phyloP scores from a whole-genome alignment of 1,140 invertebrate species.

The Drosophila punjabiensis region DNA sequence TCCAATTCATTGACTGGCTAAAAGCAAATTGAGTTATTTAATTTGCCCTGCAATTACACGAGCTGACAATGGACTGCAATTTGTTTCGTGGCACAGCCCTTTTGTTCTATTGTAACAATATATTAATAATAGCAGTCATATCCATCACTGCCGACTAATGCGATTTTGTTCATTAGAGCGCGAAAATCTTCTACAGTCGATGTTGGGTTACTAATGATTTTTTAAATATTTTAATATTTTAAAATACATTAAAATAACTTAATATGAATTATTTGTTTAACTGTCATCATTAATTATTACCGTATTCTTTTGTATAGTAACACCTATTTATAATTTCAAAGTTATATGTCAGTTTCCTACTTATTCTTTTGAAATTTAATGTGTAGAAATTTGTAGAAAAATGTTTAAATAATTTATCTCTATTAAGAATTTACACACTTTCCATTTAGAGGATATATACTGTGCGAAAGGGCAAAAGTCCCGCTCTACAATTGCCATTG shows the following conservation, averaged over 20 bases:
- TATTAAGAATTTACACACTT: neutral
- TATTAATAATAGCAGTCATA: constrained; percentile 31
- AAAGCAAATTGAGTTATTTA: constrained; percentile 59
- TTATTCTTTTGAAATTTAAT: neutral
- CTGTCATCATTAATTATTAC: neutral
- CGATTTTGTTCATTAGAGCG: constrained; percentile 27
- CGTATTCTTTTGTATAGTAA: no score
- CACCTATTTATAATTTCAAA: neutral
- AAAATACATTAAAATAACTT: neutral
- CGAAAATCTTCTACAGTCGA: neutral
- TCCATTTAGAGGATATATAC: neutral
- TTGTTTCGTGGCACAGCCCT: constrained; percentile 23
- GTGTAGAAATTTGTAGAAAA: neutral
- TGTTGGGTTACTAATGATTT: neutral
- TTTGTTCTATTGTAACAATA: constrained; percentile 12
- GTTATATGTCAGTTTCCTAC: neutral
- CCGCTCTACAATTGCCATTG: constrained; percentile 46
- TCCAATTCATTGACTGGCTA: constrained; percentile 57
- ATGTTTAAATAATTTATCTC: neutral
- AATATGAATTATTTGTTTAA: neutral
- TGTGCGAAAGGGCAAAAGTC: constrained; percentile 9
- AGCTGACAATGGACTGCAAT: constrained; percentile 36
- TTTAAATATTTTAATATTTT: neutral
- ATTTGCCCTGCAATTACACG: constrained; percentile 46
- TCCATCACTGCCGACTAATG: constrained; percentile 20